Percentiles rank a stretch among this genome's conserved stretches.
Conservation (phyloP, 2,113 vertebrate genomes). For the Reinhardtius hippoglossoides region DNA sequence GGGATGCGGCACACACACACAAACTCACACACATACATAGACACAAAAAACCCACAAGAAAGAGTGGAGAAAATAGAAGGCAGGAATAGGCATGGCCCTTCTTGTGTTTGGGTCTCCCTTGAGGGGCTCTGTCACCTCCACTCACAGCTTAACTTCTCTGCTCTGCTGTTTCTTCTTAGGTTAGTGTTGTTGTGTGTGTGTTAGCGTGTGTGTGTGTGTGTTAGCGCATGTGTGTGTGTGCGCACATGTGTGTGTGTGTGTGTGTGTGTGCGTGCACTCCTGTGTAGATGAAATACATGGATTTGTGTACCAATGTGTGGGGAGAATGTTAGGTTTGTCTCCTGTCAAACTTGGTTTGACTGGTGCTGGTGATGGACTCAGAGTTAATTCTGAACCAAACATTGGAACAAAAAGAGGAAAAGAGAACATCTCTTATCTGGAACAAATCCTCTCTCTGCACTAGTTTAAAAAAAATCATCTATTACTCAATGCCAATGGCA, state of each 20-base stretch:
- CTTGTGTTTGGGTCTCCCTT: slow-evolving; percentile 48
- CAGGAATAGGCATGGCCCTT: slow-evolving; percentile 48
- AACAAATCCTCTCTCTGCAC: background rate
- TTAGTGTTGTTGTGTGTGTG: slow-evolving; percentile 30
- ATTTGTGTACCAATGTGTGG: slow-evolving; percentile 4
- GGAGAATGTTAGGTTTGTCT: background rate
- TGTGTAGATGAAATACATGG: background rate
- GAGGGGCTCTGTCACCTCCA: slow-evolving; percentile 58
- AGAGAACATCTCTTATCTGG: no score
- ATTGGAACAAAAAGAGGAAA: no score
- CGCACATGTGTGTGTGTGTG: slow-evolving; percentile 7
- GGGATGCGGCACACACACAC: slow-evolving; percentile 51
- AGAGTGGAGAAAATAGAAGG: slow-evolving; percentile 29
- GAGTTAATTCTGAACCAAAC: background rate
- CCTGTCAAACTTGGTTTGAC: background rate
- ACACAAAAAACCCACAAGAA: slow-evolving; percentile 18
- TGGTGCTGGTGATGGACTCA: background rate
- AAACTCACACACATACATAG: background rate
- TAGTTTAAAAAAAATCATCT: no score
- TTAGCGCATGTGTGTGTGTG: background rate
- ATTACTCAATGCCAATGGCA: no score
- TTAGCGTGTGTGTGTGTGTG: slow-evolving; percentile 24
- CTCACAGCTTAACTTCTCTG: slow-evolving; percentile 48
- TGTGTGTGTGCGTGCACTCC: background rate
- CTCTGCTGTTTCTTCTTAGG: slow-evolving; percentile 35